A percentile compares a stretch with the other conserved stretches of the same genome.
Evolutionary conservation across 2,888 invertebrate genomes (phyloP).

Genomic region (Chloromyia formosa): DNA sequence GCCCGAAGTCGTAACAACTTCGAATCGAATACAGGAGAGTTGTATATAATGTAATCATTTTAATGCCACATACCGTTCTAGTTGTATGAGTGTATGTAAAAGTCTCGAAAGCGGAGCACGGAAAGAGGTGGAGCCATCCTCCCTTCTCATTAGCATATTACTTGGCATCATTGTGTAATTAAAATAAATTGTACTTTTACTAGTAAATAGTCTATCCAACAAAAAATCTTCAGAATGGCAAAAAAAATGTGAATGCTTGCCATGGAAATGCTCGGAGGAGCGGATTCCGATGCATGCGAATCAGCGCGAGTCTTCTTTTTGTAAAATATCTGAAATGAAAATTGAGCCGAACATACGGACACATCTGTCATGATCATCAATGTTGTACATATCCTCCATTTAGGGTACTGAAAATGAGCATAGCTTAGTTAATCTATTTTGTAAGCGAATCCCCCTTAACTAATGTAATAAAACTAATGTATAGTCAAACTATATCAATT

Average conservation of each 20-base stretch:
- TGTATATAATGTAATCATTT: slow-evolving; percentile 75
- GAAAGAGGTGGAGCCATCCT: no score
- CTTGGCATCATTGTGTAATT: no score
- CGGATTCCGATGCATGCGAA: neutral
- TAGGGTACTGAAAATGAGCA: slow-evolving; percentile 7
- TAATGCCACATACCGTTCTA: neutral
- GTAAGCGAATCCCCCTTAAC: slow-evolving; percentile 10
- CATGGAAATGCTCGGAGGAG: neutral
- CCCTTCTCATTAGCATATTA: no score
- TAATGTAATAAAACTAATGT: slow-evolving; percentile 20
- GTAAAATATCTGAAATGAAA: slow-evolving; percentile 14
- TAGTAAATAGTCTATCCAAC: slow-evolving; percentile 7
- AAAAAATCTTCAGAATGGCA: neutral
- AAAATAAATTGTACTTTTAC: neutral
- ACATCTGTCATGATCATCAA: slow-evolving; percentile 11
- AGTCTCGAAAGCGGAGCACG: neutral
- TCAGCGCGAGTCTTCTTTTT: slow-evolving; percentile 33
- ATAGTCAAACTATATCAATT: slow-evolving; percentile 36
- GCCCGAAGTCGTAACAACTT: slow-evolving; percentile 86
- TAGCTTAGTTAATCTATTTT: slow-evolving; percentile 34
- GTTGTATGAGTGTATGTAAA: slow-evolving; percentile 27
- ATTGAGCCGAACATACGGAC: no score
- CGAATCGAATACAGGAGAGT: slow-evolving; percentile 88
- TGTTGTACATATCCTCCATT: slow-evolving; percentile 38
- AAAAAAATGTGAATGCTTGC: neutral